Evolutionary conservation across 2,888 invertebrate genomes (phyloP), one percentile per base, ranked within the genome.

Genomic region (Eulithis prunata): DNA sequence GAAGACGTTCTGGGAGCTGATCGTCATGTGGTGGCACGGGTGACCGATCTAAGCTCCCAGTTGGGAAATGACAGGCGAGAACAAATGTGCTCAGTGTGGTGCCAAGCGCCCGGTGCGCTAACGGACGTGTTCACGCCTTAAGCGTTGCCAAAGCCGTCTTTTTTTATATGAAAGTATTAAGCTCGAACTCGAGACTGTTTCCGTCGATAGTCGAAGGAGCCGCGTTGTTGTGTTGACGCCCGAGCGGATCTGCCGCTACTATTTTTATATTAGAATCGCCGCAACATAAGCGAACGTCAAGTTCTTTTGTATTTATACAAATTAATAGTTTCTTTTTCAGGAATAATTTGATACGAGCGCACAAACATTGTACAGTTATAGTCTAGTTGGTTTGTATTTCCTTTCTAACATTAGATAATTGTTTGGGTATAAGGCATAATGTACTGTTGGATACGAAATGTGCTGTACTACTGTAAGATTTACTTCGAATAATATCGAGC

Each of bases 1-100:
- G 94, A 94, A 92, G 94, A 94, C 91, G 94, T 93, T 93, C 88
- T 93, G 93, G 93, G 93, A 93, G 92, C 86, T 93, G 69, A 93
- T 93, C 78, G 93, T 93, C 71, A 93, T 93, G 93, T 93, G 93
- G 93, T 93, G 93, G 93, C 92, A 93, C 71, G 93, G 93, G 88
- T 93, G 93, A 93, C 90, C 88, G 65, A 86, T 87, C 74, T 92
- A 90, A 88, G 71, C 78, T 86, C 86, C 87, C 90, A 89, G 87
- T 68, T 78, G 87, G 88, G 84, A 84, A 86, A 74, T 86, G 72
- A 72, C 75, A 87, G 91, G 93, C 91, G 93, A 91, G 90, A 83
- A 93, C 91, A 79, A 78, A 64, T 84, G 91, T 91, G 91, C 88
- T 90, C 85, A 88, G 91, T 90, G 91, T 83, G 87, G 90, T 90